Percentiles rank a stretch among this genome's conserved stretches.
phyloP scores from a whole-genome alignment of 2,113 vertebrate genomes.

The Colossoma macropomum region DNA sequence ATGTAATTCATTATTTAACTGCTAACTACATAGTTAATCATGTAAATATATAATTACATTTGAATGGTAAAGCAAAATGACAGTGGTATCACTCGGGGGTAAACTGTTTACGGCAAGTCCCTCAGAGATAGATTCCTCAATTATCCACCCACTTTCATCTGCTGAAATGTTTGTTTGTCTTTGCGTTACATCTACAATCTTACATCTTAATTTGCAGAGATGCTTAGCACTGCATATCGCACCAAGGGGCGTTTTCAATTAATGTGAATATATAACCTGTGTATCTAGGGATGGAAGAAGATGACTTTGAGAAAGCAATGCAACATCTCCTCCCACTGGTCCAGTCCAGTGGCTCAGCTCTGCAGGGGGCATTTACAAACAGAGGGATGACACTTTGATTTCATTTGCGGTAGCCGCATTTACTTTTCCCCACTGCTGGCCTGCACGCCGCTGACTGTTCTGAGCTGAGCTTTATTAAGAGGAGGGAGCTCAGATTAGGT shows the following conservation, averaged over 20 bases:
- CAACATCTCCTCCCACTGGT: slow-evolving; percentile 52
- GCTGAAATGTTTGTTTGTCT: not conserved
- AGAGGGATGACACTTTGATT: slow-evolving; percentile 34
- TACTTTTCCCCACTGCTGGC: slow-evolving; percentile 64
- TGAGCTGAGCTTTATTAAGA: slow-evolving; percentile 66
- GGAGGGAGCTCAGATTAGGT: slow-evolving; percentile 68
- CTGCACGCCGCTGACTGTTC: slow-evolving; percentile 59
- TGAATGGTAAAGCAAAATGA: not conserved
- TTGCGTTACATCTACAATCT: not conserved
- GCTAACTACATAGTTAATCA: not conserved
- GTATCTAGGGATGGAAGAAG: slow-evolving; percentile 59
- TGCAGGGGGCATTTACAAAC: slow-evolving; percentile 68
- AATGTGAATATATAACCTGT: slow-evolving; percentile 61
- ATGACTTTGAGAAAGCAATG: slow-evolving; percentile 56
- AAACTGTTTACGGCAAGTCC: not conserved
- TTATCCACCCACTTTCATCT: not conserved
- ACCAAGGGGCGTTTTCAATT: slow-evolving; percentile 50
- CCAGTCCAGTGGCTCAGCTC: slow-evolving; percentile 57
- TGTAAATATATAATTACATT: not conserved
- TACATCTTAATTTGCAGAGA: not conserved
- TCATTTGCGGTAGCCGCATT: slow-evolving; percentile 60
- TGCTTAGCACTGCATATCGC: not conserved
- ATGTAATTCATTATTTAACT: not conserved
- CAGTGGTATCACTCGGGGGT: not conserved
- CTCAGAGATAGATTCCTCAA: not conserved